Conservation (phyloP, 2,888 invertebrate species). For the Synanthedon myopaeformis region DNA sequence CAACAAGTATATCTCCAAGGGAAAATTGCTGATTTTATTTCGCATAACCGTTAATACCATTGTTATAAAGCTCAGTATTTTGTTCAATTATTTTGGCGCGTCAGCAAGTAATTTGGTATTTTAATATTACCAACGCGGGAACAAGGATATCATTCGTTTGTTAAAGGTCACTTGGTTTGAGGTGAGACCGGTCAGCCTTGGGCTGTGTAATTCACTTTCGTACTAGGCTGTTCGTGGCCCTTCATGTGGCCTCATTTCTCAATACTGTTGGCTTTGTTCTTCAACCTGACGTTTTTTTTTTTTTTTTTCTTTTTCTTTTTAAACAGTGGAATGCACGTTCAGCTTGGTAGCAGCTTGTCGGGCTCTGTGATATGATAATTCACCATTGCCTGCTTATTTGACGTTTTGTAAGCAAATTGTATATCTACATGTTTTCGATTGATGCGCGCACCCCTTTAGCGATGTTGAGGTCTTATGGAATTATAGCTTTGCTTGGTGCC, state of each 20-base stretch:
- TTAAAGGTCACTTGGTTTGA: slow-evolving; percentile 65
- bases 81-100: not conserved
- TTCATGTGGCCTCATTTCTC: slow-evolving; percentile 62
- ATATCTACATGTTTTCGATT: not conserved
- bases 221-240: slow-evolving; percentile 49
- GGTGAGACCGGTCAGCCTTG: slow-evolving; percentile 68
- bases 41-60: too few species aligned
- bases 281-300: slow-evolving; percentile 9
- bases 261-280: slow-evolving; percentile 46
- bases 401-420: not conserved
- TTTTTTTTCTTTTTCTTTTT: not conserved
- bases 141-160: slow-evolving; percentile 60
- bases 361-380: not conserved
- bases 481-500: too few species aligned
- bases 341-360: not conserved
- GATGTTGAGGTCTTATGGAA: too few species aligned
- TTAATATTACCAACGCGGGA: slow-evolving; percentile 41
- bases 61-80: not conserved
- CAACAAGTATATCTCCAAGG: too few species aligned
- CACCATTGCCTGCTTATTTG: not conserved
- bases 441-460: not conserved
- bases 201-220: slow-evolving; percentile 61
- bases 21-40: too few species aligned
- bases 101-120: slow-evolving; percentile 25
- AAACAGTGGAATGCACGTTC: not conserved